Evolutionary conservation across 2,888 invertebrate genomes (phyloP).

Genomic region (Chirona hameri): DNA sequence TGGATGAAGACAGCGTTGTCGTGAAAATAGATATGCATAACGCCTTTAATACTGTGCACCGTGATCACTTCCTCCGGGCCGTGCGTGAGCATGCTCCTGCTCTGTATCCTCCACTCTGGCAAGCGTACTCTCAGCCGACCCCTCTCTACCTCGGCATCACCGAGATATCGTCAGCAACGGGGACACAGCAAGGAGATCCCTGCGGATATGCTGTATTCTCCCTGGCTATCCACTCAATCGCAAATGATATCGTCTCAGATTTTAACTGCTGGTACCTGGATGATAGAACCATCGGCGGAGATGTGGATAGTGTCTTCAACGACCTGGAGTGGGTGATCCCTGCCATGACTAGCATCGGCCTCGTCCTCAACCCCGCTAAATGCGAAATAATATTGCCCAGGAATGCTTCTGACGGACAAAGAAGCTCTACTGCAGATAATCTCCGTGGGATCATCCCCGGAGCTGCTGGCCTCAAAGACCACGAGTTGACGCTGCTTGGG

Average conservation of each 20-base stretch:
- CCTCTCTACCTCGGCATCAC: background rate
- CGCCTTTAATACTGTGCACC: background rate
- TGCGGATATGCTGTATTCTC: background rate
- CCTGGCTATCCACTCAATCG: background rate
- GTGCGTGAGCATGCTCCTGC: background rate
- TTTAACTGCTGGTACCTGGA: background rate
- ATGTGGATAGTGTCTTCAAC: background rate
- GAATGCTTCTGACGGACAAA: background rate
- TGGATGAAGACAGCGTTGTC: background rate
- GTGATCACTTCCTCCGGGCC: background rate
- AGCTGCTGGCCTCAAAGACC: background rate
- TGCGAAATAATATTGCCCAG: background rate
- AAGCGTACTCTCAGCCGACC: background rate
- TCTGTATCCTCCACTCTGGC: background rate
- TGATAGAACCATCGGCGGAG: background rate
- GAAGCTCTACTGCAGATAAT: background rate
- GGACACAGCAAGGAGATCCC: background rate
- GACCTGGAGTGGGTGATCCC: background rate
- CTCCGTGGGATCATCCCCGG: background rate
- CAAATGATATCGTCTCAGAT: background rate
- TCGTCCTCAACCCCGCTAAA: background rate
- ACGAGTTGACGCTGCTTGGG: background rate
- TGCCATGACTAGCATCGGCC: background rate
- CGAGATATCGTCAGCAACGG: background rate
- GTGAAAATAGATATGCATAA: background rate